phyloP scores from a whole-genome alignment of 2,113 vertebrate genomes.

The Nicator chloris region DNA sequence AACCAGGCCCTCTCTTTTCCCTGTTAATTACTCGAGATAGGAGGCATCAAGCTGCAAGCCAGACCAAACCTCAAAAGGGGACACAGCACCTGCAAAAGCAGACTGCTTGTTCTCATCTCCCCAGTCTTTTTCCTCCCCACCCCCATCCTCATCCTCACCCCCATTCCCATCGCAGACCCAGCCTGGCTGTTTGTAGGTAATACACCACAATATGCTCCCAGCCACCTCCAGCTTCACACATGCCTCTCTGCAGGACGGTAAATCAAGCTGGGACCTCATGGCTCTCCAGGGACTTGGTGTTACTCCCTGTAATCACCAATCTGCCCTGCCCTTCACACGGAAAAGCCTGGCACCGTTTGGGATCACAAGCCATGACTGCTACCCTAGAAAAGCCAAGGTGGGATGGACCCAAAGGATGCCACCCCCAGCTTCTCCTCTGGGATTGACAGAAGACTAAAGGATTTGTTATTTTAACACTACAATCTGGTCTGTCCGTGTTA shows the following conservation, averaged over 20 bases:
- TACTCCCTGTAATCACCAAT: not conserved
- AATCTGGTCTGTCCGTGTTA: not conserved
- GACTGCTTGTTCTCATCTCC: not conserved
- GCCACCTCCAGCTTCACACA: not conserved
- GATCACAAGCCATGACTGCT: not conserved
- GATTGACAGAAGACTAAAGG: not conserved
- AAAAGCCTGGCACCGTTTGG: not conserved
- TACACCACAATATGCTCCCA: not conserved
- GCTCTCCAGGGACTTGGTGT: not conserved
- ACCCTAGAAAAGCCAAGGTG: not conserved
- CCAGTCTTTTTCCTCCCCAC: not conserved
- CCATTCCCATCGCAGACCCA: not conserved
- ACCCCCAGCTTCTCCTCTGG: not conserved
- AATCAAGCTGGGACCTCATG: not conserved
- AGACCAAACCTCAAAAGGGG: not conserved
- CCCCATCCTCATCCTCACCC: not conserved
- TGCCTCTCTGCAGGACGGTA: not conserved
- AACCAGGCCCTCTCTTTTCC: conserved; percentile 59
- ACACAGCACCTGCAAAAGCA: not conserved
- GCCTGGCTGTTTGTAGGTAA: not conserved
- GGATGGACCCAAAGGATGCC: not conserved
- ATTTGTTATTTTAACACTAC: not conserved
- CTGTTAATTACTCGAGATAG: conserved; percentile 52
- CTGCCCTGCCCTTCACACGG: not conserved
- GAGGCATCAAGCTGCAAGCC: not conserved